Base-by-base conservation (phyloP, 2,113 vertebrate genomes). In the Mus spicilegus region DNA sequence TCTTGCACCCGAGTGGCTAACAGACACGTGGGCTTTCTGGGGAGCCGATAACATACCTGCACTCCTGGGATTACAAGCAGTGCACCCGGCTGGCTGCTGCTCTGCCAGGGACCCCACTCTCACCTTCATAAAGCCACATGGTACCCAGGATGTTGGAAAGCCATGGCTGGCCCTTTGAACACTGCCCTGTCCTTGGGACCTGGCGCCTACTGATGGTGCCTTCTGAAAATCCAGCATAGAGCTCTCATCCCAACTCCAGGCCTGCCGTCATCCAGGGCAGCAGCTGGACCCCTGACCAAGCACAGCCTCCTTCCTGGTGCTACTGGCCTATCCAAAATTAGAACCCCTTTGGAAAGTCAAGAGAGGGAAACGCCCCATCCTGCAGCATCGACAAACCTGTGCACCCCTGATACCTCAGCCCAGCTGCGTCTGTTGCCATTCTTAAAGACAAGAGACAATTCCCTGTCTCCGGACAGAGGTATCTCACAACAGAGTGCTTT, bases 1-100 rank as follows among this genome's bases (percentile, higher is more conserved):
- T 99, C 99, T 0, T 99, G 99, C 63, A 98, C 98, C 0, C 99
- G 99, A 0, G 99, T 98, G 96, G 98, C 99, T 30, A 99, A 98
- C 97, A 98, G 98, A 97, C 99, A 98, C 1, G 70, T 97, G 0
- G 97, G 98, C 39, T 98, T 99, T 92, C 98, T 98, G 61, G 98
- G 99, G 0, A 98, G 97, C 65, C 99, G 99, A 99, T 99, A 99
- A 99, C 98, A 87, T 67, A 54, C 67, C 92, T 3, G 84, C 80
- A 95, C 90, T 3, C 76, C 8, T 17, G 63, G 30, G 39, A 90
- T 95, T 96, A 61, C 17, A 16, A 86, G 87, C 95, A 54, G 61
- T 39, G 94, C 67, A 69, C 80, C 95, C 87, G 75, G 69, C 96
- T 73, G 58, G 56, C 56, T 19, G 65, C 73, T 28, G 49, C 92